Percentiles rank a stretch among this genome's conserved stretches.
Conservation (phyloP, 2,888 invertebrate species). For the Smittia aterrima region DNA sequence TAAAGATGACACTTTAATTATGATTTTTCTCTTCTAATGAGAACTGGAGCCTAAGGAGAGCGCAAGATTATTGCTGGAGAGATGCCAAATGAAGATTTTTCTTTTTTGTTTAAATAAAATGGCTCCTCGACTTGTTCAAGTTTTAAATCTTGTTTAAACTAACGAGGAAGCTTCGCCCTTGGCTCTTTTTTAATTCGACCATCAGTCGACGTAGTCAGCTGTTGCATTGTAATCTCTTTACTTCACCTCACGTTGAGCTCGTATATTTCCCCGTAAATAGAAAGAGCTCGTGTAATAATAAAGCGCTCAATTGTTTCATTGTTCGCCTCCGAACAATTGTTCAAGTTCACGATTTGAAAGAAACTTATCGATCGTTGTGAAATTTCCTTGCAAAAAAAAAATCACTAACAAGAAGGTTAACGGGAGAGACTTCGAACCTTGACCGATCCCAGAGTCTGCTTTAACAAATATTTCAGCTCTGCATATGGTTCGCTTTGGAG, state of each 20-base stretch:
- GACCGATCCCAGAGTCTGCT: background rate
- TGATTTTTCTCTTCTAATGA: constrained; percentile 12
- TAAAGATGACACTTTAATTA: constrained; percentile 40
- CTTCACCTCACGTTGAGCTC: no score
- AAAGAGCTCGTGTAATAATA: no score
- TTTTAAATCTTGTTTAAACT: no score
- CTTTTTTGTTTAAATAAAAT: no score
- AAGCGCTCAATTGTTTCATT: background rate
- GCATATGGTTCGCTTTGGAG: no score
- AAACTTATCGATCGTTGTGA: background rate
- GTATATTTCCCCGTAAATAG: no score
- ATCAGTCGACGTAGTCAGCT: no score
- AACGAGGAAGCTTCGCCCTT: no score
- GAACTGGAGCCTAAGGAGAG: background rate
- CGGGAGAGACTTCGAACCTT: background rate
- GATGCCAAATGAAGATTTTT: background rate
- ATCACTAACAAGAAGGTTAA: background rate
- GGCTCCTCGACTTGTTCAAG: no score
- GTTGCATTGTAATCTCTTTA: no score
- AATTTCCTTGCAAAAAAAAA: background rate
- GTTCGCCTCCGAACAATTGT: background rate
- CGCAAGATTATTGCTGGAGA: background rate
- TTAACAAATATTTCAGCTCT: background rate
- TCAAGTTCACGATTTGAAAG: background rate
- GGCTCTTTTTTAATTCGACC: no score